Evolutionary conservation across 2,888 invertebrate species (phyloP), one percentile per base, ranked within the genome.

Genomic region (Falcaria lacertinaria): DNA sequence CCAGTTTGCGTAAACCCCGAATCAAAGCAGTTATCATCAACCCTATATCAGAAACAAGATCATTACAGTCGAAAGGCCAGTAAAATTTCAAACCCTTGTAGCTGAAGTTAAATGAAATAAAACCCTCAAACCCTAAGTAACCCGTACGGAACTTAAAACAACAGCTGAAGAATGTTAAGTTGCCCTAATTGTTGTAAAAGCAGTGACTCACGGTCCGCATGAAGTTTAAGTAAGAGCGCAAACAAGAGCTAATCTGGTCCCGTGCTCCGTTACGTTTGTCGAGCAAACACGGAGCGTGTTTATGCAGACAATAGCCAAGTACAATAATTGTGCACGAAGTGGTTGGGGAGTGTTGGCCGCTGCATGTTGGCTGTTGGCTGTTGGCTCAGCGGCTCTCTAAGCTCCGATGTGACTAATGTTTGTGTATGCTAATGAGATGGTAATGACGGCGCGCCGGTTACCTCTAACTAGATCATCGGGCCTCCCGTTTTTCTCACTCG

Each of bases 341-440:
- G 73, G 70, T 67, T 65, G 54, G 54, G 64, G 73, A 68, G 68
- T 19, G 19, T 19, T 19, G 19, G 28, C 28, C 11, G 11, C 11
- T 25, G 25, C 7, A 8, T 25, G 28, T 28, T 28, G 28, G 28
- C 0, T 28, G 28, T 64, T 66, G 69, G 67, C 75, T 82, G 84
- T 82, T 83, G 76, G 80, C 68, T 71, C 71, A 78, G 69, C 69
- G 80, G 71, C 66, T 73, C 76, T 71, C 76, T 84, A 77, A 85
- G 80, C 83, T 82, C 75, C 73, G 80, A 76, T 76, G 76, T 80
- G 80, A 83, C 80, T 80, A 82, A 82, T 85, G 84, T 87, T 88
- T 84, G 83, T 52, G 41, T 86, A 89, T 88, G 88, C 57, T 88
- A 86, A 89, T 86, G 74, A 84, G 68, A 87, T 89, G 88, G 71